These are phyloP conservation scores for Lithobates sylvaticus DNA, from an alignment of 2,797 vertebrate genomes.

Conservation along the genomic window DNA sequence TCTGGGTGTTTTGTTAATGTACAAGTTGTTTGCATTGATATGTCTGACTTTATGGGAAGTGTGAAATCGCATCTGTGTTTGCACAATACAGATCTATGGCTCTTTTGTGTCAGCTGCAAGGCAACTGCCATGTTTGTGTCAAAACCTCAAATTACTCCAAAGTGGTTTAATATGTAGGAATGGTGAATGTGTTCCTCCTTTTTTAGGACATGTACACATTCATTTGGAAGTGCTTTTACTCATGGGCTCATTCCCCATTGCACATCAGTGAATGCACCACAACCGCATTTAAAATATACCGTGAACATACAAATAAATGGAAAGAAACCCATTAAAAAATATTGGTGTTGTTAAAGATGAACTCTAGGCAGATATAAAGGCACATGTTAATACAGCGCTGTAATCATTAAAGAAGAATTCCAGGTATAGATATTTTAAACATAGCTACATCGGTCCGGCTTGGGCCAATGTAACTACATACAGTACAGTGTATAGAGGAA, in stretches of 20 bases:
- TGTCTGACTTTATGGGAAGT: constrained; percentile 50
- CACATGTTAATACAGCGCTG: no score
- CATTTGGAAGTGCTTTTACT: neutral
- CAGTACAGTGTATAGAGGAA: no score
- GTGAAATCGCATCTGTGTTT: constrained; percentile 47
- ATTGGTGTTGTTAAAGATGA: no score
- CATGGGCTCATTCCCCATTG: neutral
- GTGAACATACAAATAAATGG: no score
- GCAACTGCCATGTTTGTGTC: constrained; percentile 6
- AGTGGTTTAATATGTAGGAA: neutral
- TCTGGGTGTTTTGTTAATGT: constrained; percentile 56
- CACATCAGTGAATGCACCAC: no score
- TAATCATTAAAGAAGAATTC: no score
- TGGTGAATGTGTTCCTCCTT: neutral
- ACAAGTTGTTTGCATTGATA: constrained; percentile 61
- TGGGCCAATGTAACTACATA: no score
- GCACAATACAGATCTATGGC: constrained; percentile 32
- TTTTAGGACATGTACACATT: neutral
- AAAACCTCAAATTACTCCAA: neutral
- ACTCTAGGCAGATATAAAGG: no score
- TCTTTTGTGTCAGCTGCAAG: neutral
- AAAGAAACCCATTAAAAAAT: no score
- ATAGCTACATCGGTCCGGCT: no score
- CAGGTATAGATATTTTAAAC: no score
- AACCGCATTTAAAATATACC: neutral